Evolutionary conservation across 2,113 vertebrate genomes (phyloP).

Genomic region (Theristicus caerulescens): DNA sequence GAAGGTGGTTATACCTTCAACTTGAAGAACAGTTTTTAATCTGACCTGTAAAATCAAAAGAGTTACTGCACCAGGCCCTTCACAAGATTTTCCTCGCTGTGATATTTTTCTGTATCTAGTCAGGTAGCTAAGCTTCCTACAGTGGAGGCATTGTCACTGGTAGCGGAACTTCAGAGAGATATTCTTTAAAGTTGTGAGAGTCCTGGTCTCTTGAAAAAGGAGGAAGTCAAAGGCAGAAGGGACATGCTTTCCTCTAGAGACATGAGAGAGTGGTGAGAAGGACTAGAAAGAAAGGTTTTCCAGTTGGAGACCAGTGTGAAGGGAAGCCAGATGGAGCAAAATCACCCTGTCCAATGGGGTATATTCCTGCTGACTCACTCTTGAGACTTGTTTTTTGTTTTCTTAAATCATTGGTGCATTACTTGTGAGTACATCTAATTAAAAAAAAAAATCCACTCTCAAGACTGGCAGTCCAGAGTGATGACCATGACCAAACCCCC

Average conservation of each 20-base stretch:
- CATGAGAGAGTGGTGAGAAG: not conserved
- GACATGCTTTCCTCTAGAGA: not conserved
- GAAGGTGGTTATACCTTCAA: not conserved
- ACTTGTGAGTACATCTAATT: not conserved
- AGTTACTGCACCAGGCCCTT: not conserved
- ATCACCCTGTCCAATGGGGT: not conserved
- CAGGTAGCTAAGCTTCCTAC: no score
- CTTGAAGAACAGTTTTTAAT: not conserved
- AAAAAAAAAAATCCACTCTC: not conserved
- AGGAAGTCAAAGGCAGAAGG: not conserved
- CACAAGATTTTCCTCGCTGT: not conserved
- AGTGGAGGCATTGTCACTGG: not conserved
- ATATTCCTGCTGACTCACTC: not conserved
- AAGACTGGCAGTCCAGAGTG: not conserved
- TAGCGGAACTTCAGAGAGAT: not conserved
- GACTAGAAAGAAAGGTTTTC: not conserved
- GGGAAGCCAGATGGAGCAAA: not conserved
- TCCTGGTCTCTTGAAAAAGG: not conserved
- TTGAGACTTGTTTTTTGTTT: not conserved
- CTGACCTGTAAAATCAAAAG: not conserved
- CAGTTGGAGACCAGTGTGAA: not conserved
- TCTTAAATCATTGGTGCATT: not conserved
- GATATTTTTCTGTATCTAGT: no score
- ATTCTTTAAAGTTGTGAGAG: not conserved
- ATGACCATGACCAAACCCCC: not conserved